Evolutionary conservation across 2,888 invertebrate genomes (phyloP), one percentile per base, ranked within the genome.

Genomic region (Euplexia lucipara): DNA sequence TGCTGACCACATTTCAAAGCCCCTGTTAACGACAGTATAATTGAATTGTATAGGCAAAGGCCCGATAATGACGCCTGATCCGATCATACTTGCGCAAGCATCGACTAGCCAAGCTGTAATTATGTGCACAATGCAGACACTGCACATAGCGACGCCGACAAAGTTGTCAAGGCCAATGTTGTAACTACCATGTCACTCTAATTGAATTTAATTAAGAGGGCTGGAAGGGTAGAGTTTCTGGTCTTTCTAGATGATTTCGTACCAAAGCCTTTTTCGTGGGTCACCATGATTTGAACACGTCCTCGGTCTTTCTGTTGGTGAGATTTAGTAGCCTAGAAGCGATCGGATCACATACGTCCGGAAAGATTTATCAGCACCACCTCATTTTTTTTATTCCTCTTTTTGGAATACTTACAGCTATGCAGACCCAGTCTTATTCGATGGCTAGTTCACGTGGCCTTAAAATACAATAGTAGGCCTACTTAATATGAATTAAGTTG

Each of bases 41-140:
- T 86, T 86, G 79, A 84, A 87, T 86, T 83, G 82, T 85, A 75
- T 83, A 82, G 47, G 20, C 32, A 74, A 76, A 79, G 74, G 69
- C 41, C 47, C 60, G 79, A 78, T 87, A 84, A 84, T 85, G 81
- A 77, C 75, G 71, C 73, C 60, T 78, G 75, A 82, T 82, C 71
- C 56, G 80, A 80, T 86, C 77, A 79, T 72, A 64, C 81, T 85
- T 83, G 81, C 77, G 83, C 81, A 83, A 86, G 76, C 69, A 66
- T 65, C 57, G 66, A 52, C 79, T 48, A 59, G 64, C 66, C 58
- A 64, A 64, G 69, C 65, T 75, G 75, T 82, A 82, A 84, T 85
- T 82, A 85, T 78, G 68, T 70, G 54, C 53, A 59, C 66, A 66
- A 49, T 58, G 75, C 67, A 79, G 71, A 58, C 67, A 57, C 48